phyloP scores from a whole-genome alignment of 2,888 invertebrate species.

The Ormyrus rosae region DNA sequence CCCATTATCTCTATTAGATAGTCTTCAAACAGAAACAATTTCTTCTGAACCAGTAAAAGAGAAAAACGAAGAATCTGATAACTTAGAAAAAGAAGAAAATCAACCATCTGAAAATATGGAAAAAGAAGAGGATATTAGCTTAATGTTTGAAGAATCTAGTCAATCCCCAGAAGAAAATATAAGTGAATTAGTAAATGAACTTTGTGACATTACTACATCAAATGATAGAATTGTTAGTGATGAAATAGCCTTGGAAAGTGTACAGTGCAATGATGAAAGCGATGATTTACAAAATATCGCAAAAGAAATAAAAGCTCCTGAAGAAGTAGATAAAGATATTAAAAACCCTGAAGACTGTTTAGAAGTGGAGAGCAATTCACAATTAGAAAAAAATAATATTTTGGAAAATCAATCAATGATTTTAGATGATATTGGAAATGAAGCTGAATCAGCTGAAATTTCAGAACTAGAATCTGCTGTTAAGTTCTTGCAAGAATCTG shows the following conservation, averaged over 20 bases:
- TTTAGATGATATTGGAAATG: slow-evolving; percentile 6
- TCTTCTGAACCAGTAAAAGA: slow-evolving; percentile 5
- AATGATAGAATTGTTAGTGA: slow-evolving; percentile 4
- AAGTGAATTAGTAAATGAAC: slow-evolving; percentile 36
- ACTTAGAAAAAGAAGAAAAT: slow-evolving; percentile 15
- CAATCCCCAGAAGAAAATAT: slow-evolving; percentile 27
- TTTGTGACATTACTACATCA: not conserved
- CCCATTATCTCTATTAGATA: slow-evolving; percentile 15
- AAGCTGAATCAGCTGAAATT: slow-evolving; percentile 62
- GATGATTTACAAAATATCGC: not conserved
- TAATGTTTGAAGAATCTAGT: slow-evolving; percentile 48
- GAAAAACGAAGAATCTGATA: slow-evolving; percentile 8
- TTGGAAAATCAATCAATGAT: not conserved
- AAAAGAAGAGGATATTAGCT: slow-evolving; percentile 43
- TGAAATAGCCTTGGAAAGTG: not conserved
- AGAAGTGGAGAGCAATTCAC: slow-evolving; percentile 15
- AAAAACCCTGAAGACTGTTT: slow-evolving; percentile 1
- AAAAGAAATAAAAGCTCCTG: not conserved
- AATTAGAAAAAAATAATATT: slow-evolving; percentile 4
- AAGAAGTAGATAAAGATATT: not conserved
- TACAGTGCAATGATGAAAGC: slow-evolving; percentile 20
- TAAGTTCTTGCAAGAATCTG: slow-evolving; percentile 72
- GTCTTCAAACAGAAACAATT: slow-evolving; percentile 12
- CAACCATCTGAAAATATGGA: slow-evolving; percentile 2
- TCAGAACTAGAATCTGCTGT: slow-evolving; percentile 72